A percentile compares a stretch with the other conserved stretches of the same genome.
These are phyloP conservation scores for Cremastobaeus sp. DNA, from an alignment of 2,888 invertebrate species.

Conservation along the genomic window DNA sequence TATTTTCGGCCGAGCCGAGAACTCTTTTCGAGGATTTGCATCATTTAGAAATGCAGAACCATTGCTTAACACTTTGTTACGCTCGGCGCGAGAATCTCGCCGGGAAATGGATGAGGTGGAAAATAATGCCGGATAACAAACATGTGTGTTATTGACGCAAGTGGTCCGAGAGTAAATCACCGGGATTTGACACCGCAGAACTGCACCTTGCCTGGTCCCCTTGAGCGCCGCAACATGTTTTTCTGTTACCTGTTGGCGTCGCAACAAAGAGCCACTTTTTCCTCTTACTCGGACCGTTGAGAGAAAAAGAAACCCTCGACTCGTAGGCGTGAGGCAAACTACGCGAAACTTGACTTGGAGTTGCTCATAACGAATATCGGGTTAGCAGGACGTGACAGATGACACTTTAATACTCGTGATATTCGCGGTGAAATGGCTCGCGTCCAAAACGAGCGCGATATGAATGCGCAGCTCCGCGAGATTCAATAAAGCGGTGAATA, in stretches of 20 bases:
- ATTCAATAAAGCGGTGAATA: conserved; percentile 47
- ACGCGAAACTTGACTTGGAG: conserved; percentile 2
- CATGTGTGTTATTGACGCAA: too few species aligned
- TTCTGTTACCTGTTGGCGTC: too few species aligned
- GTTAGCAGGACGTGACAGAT: conserved; percentile 17
- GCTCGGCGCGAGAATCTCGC: conserved; percentile 26
- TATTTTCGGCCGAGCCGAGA: conserved; percentile 46
- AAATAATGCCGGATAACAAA: too few species aligned
- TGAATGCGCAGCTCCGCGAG: conserved; percentile 3
- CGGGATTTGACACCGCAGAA: too few species aligned
- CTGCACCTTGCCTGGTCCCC: too few species aligned
- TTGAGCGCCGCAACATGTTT: too few species aligned
- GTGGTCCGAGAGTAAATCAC: too few species aligned
- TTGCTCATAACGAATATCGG: conserved; percentile 4
- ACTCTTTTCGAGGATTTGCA: conserved; percentile 53
- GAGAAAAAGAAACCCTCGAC: too few species aligned
- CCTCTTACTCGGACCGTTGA: too few species aligned
- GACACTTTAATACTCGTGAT: conserved; percentile 14
- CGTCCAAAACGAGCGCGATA: conserved; percentile 9
- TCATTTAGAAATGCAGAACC: conserved; percentile 49
- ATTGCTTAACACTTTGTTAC: conserved; percentile 53
- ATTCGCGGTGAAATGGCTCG: too few species aligned
- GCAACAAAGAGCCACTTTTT: too few species aligned
- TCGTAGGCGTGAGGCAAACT: conserved; percentile 8
- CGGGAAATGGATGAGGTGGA: conserved; percentile 34